Percentiles rank a stretch among this genome's conserved stretches.
These are phyloP conservation scores for Geopemphigus sp. DNA, from an alignment of 1,140 invertebrate species.

Conservation along the genomic window DNA sequence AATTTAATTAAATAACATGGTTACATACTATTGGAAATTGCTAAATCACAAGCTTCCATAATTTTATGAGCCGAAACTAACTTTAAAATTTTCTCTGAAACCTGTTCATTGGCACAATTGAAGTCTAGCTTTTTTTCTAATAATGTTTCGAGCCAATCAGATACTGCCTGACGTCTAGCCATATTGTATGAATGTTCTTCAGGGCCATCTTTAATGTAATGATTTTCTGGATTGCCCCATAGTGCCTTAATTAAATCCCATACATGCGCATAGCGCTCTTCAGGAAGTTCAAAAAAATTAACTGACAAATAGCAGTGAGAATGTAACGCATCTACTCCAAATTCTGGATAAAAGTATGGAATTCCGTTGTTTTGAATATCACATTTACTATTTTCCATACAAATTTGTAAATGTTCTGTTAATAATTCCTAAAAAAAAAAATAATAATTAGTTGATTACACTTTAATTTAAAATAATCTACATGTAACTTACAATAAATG, in stretches of 20 bases:
- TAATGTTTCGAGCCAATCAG: constrained; percentile 62
- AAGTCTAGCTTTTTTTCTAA: constrained; percentile 55
- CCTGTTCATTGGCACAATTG: constrained; percentile 54
- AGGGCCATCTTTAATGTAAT: constrained; percentile 54
- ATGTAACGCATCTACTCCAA: constrained; percentile 57
- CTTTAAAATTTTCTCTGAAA: constrained; percentile 51
- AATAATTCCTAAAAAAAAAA: constrained; percentile 54
- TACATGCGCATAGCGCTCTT: constrained; percentile 44
- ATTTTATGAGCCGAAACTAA: constrained; percentile 56
- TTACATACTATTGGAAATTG: constrained; percentile 52
- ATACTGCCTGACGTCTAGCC: constrained; percentile 63
- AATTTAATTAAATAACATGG: background rate
- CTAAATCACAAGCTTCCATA: constrained; percentile 58
- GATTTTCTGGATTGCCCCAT: constrained; percentile 47
- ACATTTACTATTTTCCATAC: constrained; percentile 57
- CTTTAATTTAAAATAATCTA: background rate
- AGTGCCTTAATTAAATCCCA: constrained; percentile 47
- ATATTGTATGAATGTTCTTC: constrained; percentile 55
- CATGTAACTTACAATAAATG: constrained; percentile 54
- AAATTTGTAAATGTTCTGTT: constrained; percentile 59
- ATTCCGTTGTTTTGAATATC: constrained; percentile 57
- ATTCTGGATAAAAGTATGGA: constrained; percentile 56
- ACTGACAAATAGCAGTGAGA: constrained; percentile 58
- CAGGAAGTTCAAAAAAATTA: constrained; percentile 17
- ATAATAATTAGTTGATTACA: background rate